These are phyloP conservation scores for Anas platyrhynchos DNA, from an alignment of 2,113 vertebrate genomes.

Conservation along the genomic window DNA sequence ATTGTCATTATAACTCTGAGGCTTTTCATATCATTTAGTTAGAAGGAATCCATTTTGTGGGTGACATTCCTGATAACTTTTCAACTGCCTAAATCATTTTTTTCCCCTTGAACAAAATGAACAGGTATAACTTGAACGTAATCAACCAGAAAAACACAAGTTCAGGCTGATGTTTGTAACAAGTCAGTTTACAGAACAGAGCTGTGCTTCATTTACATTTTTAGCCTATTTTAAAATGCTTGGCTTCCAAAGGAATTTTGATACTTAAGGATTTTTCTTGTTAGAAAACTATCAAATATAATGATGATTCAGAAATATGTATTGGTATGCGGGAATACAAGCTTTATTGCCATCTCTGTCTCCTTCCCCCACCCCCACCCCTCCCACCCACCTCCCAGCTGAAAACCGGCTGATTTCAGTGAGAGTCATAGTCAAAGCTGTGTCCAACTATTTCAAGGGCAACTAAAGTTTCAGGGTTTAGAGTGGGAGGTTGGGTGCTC, in stretches of 20 bases:
- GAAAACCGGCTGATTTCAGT: neutral
- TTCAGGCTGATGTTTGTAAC: neutral
- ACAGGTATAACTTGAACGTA: slow-evolving; percentile 7
- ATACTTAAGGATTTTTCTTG: neutral
- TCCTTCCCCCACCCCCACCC: too few relatives aligned
- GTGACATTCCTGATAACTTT: neutral
- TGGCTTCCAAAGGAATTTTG: neutral
- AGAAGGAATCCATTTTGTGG: neutral
- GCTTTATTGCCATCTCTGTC: neutral
- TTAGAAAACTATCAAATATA: neutral
- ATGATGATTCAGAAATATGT: neutral
- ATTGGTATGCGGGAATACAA: neutral
- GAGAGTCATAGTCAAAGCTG: neutral
- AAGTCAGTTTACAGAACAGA: neutral
- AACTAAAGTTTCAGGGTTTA: neutral
- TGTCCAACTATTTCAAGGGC: neutral
- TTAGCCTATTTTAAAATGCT: neutral
- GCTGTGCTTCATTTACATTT: neutral
- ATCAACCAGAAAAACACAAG: slow-evolving; percentile 4
- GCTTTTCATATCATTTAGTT: neutral
- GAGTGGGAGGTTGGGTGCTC: neutral
- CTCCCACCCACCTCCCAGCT: neutral
- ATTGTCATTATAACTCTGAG: neutral
- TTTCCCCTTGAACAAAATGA: neutral
- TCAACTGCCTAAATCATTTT: neutral